Percentiles rank a stretch among this genome's conserved stretches.
Evolutionary conservation across 2,113 vertebrate genomes (phyloP).

Genomic region (Puntigrus tetrazona): DNA sequence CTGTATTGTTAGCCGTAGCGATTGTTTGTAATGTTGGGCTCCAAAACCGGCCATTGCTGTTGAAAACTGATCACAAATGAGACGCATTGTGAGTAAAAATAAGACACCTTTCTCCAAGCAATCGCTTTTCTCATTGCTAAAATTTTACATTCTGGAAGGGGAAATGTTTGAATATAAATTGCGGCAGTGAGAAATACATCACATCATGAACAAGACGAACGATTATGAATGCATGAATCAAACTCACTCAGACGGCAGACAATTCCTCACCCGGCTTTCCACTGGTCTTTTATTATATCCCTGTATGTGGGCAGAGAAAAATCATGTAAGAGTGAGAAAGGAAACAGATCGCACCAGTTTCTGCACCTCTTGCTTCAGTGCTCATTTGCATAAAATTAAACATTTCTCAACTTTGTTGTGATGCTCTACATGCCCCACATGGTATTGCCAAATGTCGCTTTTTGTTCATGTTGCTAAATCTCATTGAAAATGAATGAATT

Average conservation of each 20-base stretch:
- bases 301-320: not conserved
- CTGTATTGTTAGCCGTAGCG: not conserved
- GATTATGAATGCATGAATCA: conserved; percentile 27
- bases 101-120: not conserved
- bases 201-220: not conserved
- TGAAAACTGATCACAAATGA: not conserved
- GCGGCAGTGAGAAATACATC: not conserved
- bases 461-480: not conserved
- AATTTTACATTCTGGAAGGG: not conserved
- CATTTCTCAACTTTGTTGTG: not conserved
- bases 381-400: not conserved
- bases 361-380: not conserved
- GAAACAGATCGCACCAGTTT: not conserved
- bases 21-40: not conserved
- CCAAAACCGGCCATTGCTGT: not conserved
- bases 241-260: conserved; percentile 9
- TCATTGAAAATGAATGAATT: not conserved
- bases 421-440: not conserved
- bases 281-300: not conserved
- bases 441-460: not conserved
- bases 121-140: not conserved
- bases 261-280: not conserved
- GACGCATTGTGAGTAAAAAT: not conserved
- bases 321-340: not conserved
- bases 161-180: conserved; percentile 8